Conservation (phyloP, 2,113 vertebrate species). For the Amazona vittata region DNA sequence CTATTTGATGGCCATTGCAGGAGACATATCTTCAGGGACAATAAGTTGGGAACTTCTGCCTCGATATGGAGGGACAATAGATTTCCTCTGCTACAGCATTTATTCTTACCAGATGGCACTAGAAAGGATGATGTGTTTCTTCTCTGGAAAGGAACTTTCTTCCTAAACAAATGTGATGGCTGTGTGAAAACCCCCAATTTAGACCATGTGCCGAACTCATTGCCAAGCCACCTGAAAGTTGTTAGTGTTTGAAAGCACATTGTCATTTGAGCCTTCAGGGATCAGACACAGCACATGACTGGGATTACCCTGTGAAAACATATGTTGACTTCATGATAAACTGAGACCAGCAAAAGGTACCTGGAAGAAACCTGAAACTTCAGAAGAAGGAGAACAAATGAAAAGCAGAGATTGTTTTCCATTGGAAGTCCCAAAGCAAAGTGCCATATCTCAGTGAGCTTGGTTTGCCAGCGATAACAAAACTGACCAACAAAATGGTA, state of each 20-base stretch:
- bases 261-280: neutral
- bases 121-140: neutral
- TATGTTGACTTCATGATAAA: neutral
- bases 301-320: neutral
- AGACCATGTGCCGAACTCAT: constrained; percentile 45
- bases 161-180: constrained; percentile 9
- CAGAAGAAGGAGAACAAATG: neutral
- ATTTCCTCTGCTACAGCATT: neutral
- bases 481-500: neutral
- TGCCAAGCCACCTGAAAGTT: neutral
- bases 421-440: neutral
- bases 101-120: constrained; percentile 35
- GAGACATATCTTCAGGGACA: constrained; percentile 8
- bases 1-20: neutral
- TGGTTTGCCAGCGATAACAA: neutral
- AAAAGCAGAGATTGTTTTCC: neutral
- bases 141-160: neutral
- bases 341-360: neutral
- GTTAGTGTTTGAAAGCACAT: neutral
- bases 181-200: neutral
- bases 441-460: fast-evolving
- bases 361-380: neutral
- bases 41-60: constrained; percentile 1
- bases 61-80: neutral
- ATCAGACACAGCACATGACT: neutral